Conservation (phyloP, 2,888 invertebrate genomes). For the Cyclophora albipunctata region DNA sequence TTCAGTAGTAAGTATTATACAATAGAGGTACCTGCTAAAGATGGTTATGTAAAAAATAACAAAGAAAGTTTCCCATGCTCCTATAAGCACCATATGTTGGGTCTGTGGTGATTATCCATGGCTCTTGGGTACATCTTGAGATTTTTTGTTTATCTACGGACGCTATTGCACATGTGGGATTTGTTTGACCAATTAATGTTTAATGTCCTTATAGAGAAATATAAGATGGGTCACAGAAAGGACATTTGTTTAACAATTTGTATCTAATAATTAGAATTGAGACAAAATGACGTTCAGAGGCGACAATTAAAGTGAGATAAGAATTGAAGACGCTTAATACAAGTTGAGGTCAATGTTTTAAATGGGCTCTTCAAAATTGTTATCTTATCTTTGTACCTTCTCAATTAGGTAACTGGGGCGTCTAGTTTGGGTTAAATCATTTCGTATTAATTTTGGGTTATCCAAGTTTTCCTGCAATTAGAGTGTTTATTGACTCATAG, state of each 20-base stretch:
- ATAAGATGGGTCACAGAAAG: too few species aligned
- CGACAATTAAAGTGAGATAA: not conserved
- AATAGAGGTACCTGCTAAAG: too few species aligned
- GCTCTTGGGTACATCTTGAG: slow-evolving; percentile 26
- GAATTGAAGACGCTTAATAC: slow-evolving; percentile 7
- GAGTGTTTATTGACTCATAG: not conserved
- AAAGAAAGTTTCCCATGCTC: slow-evolving; percentile 33
- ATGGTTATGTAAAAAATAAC: slow-evolving; percentile 36
- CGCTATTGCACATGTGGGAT: too few species aligned
- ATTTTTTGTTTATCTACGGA: slow-evolving; percentile 23
- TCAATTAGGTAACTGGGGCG: slow-evolving; percentile 27
- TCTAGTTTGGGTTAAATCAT: not conserved
- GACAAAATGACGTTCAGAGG: too few species aligned
- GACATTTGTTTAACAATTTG: too few species aligned
- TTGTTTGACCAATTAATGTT: slow-evolving; percentile 1
- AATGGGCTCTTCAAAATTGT: slow-evolving; percentile 18
- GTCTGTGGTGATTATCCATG: slow-evolving; percentile 35
- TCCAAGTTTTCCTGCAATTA: not conserved
- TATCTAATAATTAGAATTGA: too few species aligned
- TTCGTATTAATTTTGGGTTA: not conserved
- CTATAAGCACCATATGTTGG: slow-evolving; percentile 39
- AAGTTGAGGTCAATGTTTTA: slow-evolving; percentile 23
- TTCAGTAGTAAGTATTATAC: too few species aligned
- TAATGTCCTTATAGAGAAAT: too few species aligned
- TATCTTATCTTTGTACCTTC: slow-evolving; percentile 27